phyloP scores from a whole-genome alignment of 1,140 invertebrate genomes.

The Lycorma delicatula region DNA sequence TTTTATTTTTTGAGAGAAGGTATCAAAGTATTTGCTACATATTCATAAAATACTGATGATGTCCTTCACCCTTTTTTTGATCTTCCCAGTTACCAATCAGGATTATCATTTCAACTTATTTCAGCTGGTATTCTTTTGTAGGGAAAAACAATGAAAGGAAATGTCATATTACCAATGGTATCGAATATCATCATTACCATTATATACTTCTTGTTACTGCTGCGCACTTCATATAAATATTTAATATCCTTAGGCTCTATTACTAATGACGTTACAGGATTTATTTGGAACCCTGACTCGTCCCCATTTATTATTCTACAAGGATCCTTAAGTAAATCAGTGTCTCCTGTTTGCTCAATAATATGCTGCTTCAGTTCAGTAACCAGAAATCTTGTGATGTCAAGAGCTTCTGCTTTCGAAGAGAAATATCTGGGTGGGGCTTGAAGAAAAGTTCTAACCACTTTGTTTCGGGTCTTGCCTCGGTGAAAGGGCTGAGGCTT shows the following conservation, averaged over 20 bases:
- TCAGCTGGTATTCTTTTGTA: slow-evolving; percentile 1
- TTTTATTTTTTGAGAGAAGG: slow-evolving; percentile 29
- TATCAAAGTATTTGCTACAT: slow-evolving; percentile 32
- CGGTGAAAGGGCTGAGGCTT: too few relatives aligned
- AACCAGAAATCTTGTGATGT: too few relatives aligned
- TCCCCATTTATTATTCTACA: not conserved
- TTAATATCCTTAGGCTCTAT: not conserved
- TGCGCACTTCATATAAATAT: not conserved
- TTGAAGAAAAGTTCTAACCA: too few relatives aligned
- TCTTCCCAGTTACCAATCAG: not conserved
- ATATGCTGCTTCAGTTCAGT: too few relatives aligned
- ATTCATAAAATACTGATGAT: slow-evolving; percentile 28
- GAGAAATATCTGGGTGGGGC: too few relatives aligned
- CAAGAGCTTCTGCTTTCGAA: too few relatives aligned
- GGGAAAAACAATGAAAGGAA: not conserved
- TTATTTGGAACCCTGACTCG: not conserved
- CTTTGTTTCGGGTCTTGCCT: too few relatives aligned
- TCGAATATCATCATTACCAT: not conserved
- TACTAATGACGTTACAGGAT: not conserved
- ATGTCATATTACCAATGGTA: not conserved
- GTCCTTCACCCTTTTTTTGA: not conserved
- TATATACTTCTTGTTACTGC: not conserved
- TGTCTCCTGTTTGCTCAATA: not conserved
- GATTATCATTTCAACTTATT: not conserved
- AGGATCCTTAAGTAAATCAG: not conserved